Evolutionary conservation across 2,113 vertebrate genomes (phyloP), one percentile per base, ranked within the genome.

Genomic region (Phocoena phocoena): DNA sequence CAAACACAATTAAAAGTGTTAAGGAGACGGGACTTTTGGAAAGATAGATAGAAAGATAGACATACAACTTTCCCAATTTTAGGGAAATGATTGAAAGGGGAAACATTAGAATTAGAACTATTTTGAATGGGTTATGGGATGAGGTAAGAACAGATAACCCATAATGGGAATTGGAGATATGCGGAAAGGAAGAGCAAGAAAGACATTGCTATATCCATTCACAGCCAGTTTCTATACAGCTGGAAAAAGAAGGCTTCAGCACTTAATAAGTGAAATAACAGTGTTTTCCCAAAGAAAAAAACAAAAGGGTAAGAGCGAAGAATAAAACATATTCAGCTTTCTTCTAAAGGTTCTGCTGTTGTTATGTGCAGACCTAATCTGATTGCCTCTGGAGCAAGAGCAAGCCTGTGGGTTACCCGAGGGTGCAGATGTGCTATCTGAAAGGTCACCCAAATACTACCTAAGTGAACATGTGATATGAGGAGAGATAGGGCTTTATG

Each of bases 131-230:
- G 7, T 12, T 82, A 33, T 62, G 44, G 31, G 21, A 33, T 71
- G 41, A 10, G 20, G 36, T 55, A 58, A 26, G 15, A 68, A 44
- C 2, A 62, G n/a, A 41, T 41, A 85, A 33, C 5, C 2, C 12
- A 50, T 55, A 47, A 50, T 4, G 15, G 63, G 36, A 55, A 50
- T 15, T 55, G 58, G 21, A 79, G 68, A 38, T 8, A 85, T 1
- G 15, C 13, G 23, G 7, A 50, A 25, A 50, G 8, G 41, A 65
- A 18, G 18, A 67, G 3, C 1, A 47, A 55, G 21, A 14, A 47
- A 62, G 21, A 14, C 1, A 41, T 0, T 13, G 15, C 1, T 47
- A 7, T 31, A 11, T 31, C 7, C 21, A 33, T 41, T 3, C 6
- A 4, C 10, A 77, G 23, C 2, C 25, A 50, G 8, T 84, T 67